Evolutionary conservation across 2,797 vertebrate genomes (phyloP), one percentile per base, ranked within the genome.

Genomic region (Glyptemys insculpta): DNA sequence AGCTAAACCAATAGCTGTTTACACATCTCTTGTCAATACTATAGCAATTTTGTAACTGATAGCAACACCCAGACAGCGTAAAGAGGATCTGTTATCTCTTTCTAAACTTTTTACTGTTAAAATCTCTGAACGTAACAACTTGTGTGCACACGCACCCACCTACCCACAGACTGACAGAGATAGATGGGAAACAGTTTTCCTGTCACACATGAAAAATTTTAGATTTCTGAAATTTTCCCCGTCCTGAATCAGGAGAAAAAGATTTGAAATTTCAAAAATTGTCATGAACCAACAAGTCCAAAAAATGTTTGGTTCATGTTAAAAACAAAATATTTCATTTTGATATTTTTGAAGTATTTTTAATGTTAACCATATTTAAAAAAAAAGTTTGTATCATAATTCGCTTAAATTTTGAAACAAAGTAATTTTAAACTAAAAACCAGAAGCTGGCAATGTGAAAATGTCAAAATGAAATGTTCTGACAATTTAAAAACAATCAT

Each of bases 131-230:
- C 49, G 0, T 44, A 54, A 31, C 78, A 65, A 44, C 25, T 50
- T 1, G 12, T 56, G 81, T 87, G 4, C 88, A 12, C 1, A 44
- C 49, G 57, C 52, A 50, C 47, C 52, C 86, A n/a, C 3, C 0
- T 1, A 16, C 2, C 8, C 44, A 5, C 5, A 57, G 23, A 34
- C 14, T 34, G 29, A 31, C 12, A 59, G 7, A 8, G 0, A 0
- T 0, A 0, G n/a, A 11, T 12, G 19, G n/a, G 68, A 41, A 41
- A 72, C 68, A 23, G 37, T 21, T 37, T 37, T 37, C 34, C 19
- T 21, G 62, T n/a, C 16, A n/a, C 62, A n/a, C 62, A 18, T 16
- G 8, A 18, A n/a, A 18, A 19, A 65, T 18, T n/a, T n/a, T 16
- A 8, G 57, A 65, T 65, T 65, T 68, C 8, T 19, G 62, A 37